phyloP scores from a whole-genome alignment of 2,888 invertebrate genomes.

The Mechanitis messenoides region DNA sequence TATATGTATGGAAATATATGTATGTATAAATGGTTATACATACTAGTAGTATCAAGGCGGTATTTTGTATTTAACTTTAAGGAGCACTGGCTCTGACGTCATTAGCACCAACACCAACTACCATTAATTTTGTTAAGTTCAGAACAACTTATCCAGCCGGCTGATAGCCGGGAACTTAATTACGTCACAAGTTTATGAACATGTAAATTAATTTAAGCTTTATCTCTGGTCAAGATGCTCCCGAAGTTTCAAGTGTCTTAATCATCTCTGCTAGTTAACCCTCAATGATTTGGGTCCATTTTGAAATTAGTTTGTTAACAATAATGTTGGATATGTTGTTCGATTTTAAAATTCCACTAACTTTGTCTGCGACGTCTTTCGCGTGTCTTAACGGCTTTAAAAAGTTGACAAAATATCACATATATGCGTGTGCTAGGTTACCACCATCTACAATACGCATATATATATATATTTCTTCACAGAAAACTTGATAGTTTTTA shows the following conservation, averaged over 20 bases:
- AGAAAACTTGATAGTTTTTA: too few relatives aligned
- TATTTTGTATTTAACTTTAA: background rate
- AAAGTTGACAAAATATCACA: too few relatives aligned
- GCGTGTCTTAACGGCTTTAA: too few relatives aligned
- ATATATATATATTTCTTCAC: too few relatives aligned
- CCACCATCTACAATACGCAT: too few relatives aligned
- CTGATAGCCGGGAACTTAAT: constrained; percentile 35
- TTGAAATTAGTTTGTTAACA: background rate
- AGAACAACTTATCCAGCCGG: constrained; percentile 28
- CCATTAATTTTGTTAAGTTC: constrained; percentile 33
- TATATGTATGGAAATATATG: too few relatives aligned
- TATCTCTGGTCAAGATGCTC: constrained; percentile 24
- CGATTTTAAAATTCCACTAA: too few relatives aligned
- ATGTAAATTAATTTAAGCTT: constrained; percentile 34
- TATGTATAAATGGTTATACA: too few relatives aligned
- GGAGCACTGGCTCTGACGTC: background rate
- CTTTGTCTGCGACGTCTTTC: too few relatives aligned
- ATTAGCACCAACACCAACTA: constrained; percentile 15
- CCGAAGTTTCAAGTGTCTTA: constrained; percentile 18
- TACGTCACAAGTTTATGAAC: constrained; percentile 32
- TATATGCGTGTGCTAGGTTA: too few relatives aligned
- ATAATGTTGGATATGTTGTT: too few relatives aligned
- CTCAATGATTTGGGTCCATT: background rate
- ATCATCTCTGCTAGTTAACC: constrained; percentile 17
- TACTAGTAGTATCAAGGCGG: too few relatives aligned